These are phyloP conservation scores for Anorthoa munda DNA, from an alignment of 2,888 invertebrate genomes.

Conservation along the genomic window DNA sequence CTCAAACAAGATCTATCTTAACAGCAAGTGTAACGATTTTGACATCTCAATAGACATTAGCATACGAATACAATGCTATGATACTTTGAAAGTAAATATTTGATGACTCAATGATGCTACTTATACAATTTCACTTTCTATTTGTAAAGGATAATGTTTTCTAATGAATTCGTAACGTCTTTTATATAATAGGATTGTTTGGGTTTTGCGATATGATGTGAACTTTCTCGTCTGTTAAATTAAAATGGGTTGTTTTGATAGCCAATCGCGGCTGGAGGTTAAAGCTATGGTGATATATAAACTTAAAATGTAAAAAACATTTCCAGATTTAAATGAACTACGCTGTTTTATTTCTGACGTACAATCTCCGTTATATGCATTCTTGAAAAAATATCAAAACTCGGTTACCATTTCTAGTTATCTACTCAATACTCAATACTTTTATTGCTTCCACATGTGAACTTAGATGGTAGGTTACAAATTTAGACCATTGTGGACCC, in stretches of 20 bases:
- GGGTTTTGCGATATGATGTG: constrained; percentile 21
- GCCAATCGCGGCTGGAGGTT: background rate
- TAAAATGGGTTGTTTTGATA: constrained; percentile 20
- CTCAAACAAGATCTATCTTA: constrained; percentile 44
- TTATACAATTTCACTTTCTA: constrained; percentile 64
- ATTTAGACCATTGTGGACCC: no score
- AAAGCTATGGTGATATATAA: constrained; percentile 9
- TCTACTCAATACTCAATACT: no score
- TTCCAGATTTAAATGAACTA: no score
- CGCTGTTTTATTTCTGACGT: no score
- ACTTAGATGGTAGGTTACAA: no score
- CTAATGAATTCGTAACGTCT: constrained; percentile 59
- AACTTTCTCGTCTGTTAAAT: constrained; percentile 40
- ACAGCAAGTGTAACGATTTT: constrained; percentile 47
- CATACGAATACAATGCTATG: constrained; percentile 66
- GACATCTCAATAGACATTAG: constrained; percentile 68
- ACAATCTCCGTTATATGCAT: no score
- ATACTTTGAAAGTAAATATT: constrained; percentile 61
- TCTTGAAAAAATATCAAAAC: no score
- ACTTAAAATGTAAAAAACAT: no score
- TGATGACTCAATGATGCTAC: constrained; percentile 61
- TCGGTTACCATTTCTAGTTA: no score
- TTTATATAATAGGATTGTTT: constrained; percentile 55
- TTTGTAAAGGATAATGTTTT: constrained; percentile 65
- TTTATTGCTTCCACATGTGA: no score